These are phyloP conservation scores for Macrotis lagotis DNA, from an alignment of 2,113 vertebrate species.

Conservation along the genomic window DNA sequence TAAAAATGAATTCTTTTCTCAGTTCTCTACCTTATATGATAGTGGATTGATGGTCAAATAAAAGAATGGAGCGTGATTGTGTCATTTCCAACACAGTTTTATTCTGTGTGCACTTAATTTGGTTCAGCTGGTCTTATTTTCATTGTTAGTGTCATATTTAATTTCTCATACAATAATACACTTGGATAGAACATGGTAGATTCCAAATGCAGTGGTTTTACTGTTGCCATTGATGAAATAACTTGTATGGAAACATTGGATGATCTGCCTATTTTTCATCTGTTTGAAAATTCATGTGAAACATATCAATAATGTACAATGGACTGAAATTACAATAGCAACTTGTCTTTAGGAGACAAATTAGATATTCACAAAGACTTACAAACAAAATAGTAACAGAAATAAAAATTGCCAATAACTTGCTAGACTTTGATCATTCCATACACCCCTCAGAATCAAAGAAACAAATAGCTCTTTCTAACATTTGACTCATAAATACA, in stretches of 20 bases:
- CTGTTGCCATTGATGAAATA: neutral
- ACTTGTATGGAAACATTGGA: neutral
- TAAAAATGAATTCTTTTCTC: neutral
- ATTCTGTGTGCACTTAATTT: neutral
- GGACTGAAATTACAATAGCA: neutral
- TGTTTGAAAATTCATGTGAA: neutral
- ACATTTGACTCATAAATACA: neutral
- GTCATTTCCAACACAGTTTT: neutral
- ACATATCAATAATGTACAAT: neutral
- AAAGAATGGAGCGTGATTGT: no score
- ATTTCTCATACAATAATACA: neutral
- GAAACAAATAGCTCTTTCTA: neutral
- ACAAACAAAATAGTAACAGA: neutral
- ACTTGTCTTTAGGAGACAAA: neutral
- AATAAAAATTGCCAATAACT: neutral
- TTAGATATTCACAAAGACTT: conserved; percentile 3
- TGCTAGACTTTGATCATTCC: neutral
- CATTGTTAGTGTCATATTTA: neutral
- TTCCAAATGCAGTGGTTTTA: neutral
- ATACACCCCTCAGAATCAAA: neutral
- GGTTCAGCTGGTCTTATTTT: neutral
- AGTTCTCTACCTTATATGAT: neutral
- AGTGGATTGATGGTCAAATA: neutral
- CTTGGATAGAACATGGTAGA: neutral
- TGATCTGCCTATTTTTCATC: neutral